Evolutionary conservation across 2,113 vertebrate species (phyloP), one percentile per base, ranked within the genome.

Genomic region (Perca schrenkii): DNA sequence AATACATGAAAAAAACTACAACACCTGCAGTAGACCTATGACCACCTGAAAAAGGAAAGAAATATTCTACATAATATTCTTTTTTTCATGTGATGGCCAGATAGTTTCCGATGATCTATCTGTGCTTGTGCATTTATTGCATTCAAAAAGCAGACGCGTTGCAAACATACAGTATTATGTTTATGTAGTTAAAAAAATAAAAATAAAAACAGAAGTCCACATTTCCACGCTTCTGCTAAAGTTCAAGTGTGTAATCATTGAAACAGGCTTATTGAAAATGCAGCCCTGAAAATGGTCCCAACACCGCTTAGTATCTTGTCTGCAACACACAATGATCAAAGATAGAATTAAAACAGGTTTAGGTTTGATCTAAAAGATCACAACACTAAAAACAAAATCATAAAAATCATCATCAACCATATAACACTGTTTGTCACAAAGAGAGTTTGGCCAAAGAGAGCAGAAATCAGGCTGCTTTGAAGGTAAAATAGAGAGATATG

Each of bases 41-140:
- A 10, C 14, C 57, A 60, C 31, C 31, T 62, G 31, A 36, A 19
- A 16, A 36, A 21, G 60, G 8, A 62, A 62, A 36, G 1, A 62
- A 40, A 34, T 40, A 40, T 11, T 62, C 34, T 5, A 21, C 17
- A 40, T 21, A 62, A 40, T 34, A 62, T 40, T 62, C 60, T 62
- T 46, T 16, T 16, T 65, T 25, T 66, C 3, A 22, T 36, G 31
- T 28, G 7, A 43, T 43, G 15, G 19, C 7, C 43, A 34, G 40
- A 50, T 28, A 49, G 31, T 19, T 50, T 11, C 28, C 19, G 5
- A 28, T 25, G 40, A 22, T 49, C 17, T 2, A 61, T 14, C 11
- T 53, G 22, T 47, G n/a, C 17, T 14, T 60, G 31, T 53, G 31
- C n/a, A 64, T 53, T 75, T 25, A 40, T 75, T 75, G 49, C 15